These are phyloP conservation scores for Notothenia coriiceps DNA, from an alignment of 2,113 vertebrate species.

Conservation along the genomic window DNA sequence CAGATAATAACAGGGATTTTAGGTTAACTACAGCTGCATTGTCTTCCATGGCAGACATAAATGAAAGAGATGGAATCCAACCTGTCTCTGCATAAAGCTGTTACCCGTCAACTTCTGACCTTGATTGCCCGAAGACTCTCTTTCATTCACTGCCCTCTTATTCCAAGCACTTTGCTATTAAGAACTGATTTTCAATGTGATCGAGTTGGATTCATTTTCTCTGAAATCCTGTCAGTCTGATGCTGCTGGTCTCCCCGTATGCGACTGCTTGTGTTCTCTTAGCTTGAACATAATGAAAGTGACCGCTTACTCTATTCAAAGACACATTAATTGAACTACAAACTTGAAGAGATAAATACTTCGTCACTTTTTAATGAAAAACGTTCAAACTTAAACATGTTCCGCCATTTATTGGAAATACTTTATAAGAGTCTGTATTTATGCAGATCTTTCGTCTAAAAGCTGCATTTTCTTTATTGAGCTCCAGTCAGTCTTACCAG, in stretches of 20 bases:
- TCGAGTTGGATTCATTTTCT: constrained; percentile 43
- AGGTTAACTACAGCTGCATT: constrained; percentile 35
- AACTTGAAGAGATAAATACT: neutral
- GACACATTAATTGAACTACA: neutral
- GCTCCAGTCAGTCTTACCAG: too few relatives aligned
- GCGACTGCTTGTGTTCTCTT: constrained; percentile 2
- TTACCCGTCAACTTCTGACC: constrained; percentile 58
- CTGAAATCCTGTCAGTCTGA: constrained; percentile 38
- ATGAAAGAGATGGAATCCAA: constrained; percentile 55
- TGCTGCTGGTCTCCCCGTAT: constrained; percentile 22
- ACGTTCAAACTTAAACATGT: neutral
- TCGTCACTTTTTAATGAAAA: neutral
- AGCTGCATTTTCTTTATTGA: too few relatives aligned
- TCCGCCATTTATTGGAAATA: neutral
- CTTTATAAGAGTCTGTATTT: neutral
- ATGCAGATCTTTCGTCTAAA: too few relatives aligned
- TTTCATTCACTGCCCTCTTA: constrained; percentile 34
- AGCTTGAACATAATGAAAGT: constrained; percentile 29
- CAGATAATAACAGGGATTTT: constrained; percentile 63
- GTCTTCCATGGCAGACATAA: constrained; percentile 44
- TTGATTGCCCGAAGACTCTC: constrained; percentile 48
- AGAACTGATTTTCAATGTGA: constrained; percentile 25
- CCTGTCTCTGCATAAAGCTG: constrained; percentile 11
- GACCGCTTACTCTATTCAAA: neutral
- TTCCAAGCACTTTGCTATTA: constrained; percentile 28